These are phyloP conservation scores for Eristalis intricaria DNA, from an alignment of 2,888 invertebrate species.

Conservation along the genomic window DNA sequence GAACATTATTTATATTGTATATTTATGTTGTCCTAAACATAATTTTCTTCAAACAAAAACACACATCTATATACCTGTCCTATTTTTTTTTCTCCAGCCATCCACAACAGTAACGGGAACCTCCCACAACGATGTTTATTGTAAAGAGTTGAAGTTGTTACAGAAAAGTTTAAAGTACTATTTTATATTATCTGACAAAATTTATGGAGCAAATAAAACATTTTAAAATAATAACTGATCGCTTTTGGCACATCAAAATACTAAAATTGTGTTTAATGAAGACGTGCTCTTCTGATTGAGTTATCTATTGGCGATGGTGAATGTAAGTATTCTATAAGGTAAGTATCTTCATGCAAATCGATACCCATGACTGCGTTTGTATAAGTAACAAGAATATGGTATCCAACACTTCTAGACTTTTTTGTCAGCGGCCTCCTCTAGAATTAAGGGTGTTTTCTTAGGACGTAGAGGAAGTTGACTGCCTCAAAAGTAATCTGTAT, in stretches of 20 bases:
- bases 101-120: slow-evolving; percentile 13
- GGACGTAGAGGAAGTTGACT: no score
- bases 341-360: no score
- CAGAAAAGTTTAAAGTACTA: slow-evolving; percentile 55
- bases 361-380: no score
- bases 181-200: slow-evolving; percentile 67
- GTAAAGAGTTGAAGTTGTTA: slow-evolving; percentile 56
- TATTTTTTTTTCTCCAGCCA: slow-evolving; percentile 12
- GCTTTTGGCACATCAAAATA: neutral
- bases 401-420: no score
- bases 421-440: no score
- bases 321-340: no score
- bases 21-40: slow-evolving; percentile 43
- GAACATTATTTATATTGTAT: slow-evolving; percentile 31
- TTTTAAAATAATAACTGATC: slow-evolving; percentile 28
- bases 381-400: no score
- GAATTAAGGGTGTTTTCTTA: no score
- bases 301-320: no score
- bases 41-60: slow-evolving; percentile 16
- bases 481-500: no score
- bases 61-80: slow-evolving; percentile 8
- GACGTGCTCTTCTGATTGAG: neutral
- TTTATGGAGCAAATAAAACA: slow-evolving; percentile 66
- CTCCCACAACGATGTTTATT: slow-evolving; percentile 47
- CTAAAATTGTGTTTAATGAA: neutral